Evolutionary conservation across 2,113 vertebrate species (phyloP).

Genomic region (Tupaia chinensis): DNA sequence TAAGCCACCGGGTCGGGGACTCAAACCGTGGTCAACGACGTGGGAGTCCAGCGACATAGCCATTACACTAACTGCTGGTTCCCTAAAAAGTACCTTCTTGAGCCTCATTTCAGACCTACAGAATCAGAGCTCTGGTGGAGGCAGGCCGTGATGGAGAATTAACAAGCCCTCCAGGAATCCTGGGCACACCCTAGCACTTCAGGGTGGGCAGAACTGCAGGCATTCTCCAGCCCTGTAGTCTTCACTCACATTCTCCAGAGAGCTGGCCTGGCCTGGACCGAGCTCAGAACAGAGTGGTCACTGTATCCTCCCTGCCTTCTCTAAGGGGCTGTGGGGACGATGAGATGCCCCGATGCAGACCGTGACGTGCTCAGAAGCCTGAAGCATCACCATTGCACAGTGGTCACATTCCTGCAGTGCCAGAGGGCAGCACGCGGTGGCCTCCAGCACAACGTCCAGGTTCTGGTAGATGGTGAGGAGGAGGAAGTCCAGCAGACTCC

Average conservation of each 20-base stretch:
- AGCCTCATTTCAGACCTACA: not conserved
- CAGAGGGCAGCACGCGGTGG: not conserved
- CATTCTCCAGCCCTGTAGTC: not conserved
- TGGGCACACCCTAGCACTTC: accelerated
- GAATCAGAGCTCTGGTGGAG: not conserved
- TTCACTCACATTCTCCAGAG: not conserved
- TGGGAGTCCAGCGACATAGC: too few relatives aligned
- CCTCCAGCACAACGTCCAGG: not conserved
- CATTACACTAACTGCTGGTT: too few relatives aligned
- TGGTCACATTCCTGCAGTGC: too few relatives aligned
- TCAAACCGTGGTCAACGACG: too few relatives aligned
- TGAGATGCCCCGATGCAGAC: too few relatives aligned
- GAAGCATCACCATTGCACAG: too few relatives aligned
- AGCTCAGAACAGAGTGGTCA: not conserved
- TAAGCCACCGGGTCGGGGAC: too few relatives aligned
- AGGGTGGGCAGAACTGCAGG: not conserved
- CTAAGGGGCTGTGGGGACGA: too few relatives aligned
- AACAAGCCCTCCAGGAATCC: not conserved
- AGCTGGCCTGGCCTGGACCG: not conserved
- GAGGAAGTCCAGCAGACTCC: not conserved
- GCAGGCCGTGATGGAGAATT: too few relatives aligned
- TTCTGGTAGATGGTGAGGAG: not conserved
- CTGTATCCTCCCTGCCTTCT: too few relatives aligned
- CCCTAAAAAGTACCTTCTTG: too few relatives aligned
- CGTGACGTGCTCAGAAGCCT: too few relatives aligned